These are phyloP conservation scores for Hololepta plana DNA, from an alignment of 2,888 invertebrate species.

Conservation along the genomic window DNA sequence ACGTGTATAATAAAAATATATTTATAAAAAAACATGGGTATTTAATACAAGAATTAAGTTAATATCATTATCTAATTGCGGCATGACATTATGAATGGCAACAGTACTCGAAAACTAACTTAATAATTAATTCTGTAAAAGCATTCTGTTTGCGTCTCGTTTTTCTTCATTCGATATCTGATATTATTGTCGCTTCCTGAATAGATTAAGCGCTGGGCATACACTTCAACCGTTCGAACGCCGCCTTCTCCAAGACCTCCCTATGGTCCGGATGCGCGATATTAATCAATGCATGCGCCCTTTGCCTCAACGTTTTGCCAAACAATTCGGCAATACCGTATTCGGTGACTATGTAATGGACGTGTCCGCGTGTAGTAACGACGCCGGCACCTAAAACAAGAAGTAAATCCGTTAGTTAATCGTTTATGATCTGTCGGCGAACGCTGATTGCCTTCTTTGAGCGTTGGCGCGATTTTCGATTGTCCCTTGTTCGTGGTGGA, in stretches of 20 bases:
- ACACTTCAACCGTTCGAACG: conserved; percentile 64
- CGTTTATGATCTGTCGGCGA: conserved; percentile 1
- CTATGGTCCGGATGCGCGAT: conserved; percentile 83
- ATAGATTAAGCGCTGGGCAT: conserved; percentile 55
- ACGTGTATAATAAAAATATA: no score
- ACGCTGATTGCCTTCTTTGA: conserved; percentile 50
- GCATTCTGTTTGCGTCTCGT: no score
- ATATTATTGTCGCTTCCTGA: conserved; percentile 4
- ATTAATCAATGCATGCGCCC: conserved; percentile 76
- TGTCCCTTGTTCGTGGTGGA: conserved; percentile 62
- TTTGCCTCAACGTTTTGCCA: conserved; percentile 74
- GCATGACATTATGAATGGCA: no score
- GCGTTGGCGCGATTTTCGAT: conserved; percentile 66
- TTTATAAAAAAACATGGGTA: no score
- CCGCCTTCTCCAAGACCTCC: conserved; percentile 65
- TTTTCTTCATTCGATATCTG: not conserved
- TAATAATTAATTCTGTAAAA: no score
- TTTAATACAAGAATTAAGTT: no score
- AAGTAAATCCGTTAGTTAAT: not conserved
- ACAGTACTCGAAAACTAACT: no score
- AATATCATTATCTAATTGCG: no score
- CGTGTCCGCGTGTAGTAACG: conserved; percentile 80
- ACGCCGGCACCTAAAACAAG: conserved; percentile 71
- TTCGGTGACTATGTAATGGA: conserved; percentile 87
- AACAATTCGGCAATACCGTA: conserved; percentile 78